phyloP scores from a whole-genome alignment of 2,797 vertebrate species.

The Crypturellus tataupa region DNA sequence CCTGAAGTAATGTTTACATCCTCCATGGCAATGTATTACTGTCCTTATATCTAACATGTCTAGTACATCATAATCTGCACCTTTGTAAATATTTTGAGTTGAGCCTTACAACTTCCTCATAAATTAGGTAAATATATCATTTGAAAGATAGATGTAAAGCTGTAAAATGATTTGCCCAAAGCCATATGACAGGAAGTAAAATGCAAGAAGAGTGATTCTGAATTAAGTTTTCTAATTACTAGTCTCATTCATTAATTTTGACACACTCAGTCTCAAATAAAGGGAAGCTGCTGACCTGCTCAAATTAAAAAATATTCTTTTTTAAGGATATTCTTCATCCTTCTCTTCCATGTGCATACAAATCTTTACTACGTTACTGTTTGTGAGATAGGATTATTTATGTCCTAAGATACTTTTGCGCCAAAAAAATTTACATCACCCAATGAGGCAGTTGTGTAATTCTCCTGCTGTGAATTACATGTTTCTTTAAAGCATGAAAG shows the following conservation, averaged over 20 bases:
- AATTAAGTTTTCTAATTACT: not conserved
- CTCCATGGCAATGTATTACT: not conserved
- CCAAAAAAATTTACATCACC: not conserved
- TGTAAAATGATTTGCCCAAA: constrained; percentile 2
- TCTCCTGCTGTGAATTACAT: not conserved
- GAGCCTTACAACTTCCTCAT: not conserved
- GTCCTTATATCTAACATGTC: not conserved
- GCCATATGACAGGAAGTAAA: not conserved
- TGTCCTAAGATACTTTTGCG: not conserved
- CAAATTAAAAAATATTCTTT: not conserved
- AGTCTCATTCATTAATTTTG: not conserved
- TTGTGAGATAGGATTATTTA: not conserved
- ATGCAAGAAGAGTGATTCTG: constrained; percentile 11
- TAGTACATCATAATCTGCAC: not conserved
- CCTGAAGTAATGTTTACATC: not conserved
- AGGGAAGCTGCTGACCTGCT: constrained; percentile 6
- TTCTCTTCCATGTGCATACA: not conserved
- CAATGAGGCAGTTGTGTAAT: not conserved
- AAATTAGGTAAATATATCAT: constrained; percentile 38
- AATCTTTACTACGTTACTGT: not conserved
- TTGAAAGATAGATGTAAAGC: constrained; percentile 1
- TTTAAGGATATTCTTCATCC: not conserved
- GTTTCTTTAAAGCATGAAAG: not conserved
- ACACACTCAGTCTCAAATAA: not conserved
- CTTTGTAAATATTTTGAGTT: constrained; percentile 12